Evolutionary conservation across 1,140 invertebrate genomes (phyloP).

Genomic region (Pseudobourletiella spinata): DNA sequence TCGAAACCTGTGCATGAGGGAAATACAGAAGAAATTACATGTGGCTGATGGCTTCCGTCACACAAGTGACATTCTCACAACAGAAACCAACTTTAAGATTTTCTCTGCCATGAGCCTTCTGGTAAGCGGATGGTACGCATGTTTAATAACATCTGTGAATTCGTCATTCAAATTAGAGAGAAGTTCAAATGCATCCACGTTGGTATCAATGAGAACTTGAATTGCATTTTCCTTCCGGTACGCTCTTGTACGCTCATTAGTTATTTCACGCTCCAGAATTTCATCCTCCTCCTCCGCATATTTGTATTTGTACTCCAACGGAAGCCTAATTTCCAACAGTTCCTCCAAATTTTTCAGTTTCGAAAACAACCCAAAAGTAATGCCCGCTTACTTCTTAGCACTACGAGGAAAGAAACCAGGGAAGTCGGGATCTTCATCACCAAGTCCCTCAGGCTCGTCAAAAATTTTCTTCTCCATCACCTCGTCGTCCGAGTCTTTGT

Average conservation of each 20-base stretch:
- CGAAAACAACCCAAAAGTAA: no score
- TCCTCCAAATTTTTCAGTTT: no score
- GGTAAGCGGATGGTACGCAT: conserved; percentile 16
- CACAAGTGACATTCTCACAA: no score
- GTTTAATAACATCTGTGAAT: not conserved
- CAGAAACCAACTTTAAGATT: conserved; percentile 9
- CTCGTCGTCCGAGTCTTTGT: not conserved
- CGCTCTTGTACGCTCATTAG: not conserved
- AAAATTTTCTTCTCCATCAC: not conserved
- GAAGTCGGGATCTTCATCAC: conserved; percentile 22
- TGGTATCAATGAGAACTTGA: conserved; percentile 24
- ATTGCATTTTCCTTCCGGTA: conserved; percentile 16
- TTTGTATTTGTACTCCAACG: conserved; percentile 12
- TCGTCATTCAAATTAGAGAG: conserved; percentile 1
- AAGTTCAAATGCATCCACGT: conserved; percentile 11
- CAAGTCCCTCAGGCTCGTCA: not conserved
- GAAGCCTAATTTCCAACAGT: conserved; percentile 13
- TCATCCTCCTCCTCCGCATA: conserved; percentile 22
- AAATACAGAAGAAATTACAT: no score
- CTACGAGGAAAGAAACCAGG: conserved; percentile 19
- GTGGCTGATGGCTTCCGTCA: no score
- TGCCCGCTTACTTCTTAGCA: conserved; percentile 9
- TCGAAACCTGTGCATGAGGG: conserved; percentile 11
- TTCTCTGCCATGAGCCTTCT: conserved; percentile 21
- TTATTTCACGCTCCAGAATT: conserved; percentile 11